Evolutionary conservation across 2,797 vertebrate genomes (phyloP).

Genomic region (Notamacropus eugenii): DNA sequence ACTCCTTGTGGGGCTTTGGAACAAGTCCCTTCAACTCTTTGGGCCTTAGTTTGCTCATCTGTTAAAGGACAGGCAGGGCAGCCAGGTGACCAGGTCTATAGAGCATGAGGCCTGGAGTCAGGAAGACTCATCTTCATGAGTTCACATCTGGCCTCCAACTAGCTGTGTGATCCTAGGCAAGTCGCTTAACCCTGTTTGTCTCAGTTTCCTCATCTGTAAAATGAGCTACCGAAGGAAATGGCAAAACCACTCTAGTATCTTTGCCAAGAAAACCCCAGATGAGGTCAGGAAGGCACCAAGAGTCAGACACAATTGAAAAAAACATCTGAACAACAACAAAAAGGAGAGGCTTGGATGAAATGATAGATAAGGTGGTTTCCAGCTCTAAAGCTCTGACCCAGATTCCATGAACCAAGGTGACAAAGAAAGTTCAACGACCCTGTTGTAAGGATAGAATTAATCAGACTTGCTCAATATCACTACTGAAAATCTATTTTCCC

Average conservation of each 20-base stretch:
- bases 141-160: not conserved
- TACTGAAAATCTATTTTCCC: slow-evolving; percentile 53
- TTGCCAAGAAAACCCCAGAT: not conserved
- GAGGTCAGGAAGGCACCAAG: not conserved
- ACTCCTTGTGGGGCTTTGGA: not conserved
- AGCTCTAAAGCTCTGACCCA: not conserved
- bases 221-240: not conserved
- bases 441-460: slow-evolving; percentile 26
- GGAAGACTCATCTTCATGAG: not conserved
- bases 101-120: not conserved
- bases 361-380: not conserved
- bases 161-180: not conserved
- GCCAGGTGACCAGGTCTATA: not conserved
- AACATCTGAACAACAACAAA: not conserved
- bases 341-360: not conserved
- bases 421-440: not conserved
- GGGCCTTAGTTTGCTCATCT: not conserved
- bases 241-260: not conserved
- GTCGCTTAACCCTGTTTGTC: not conserved
- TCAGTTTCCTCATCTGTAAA: not conserved
- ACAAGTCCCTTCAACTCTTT: not conserved
- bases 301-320: not conserved
- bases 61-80: not conserved
- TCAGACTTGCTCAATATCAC: slow-evolving; percentile 26
- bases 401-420: not conserved